These are phyloP conservation scores for Amorpha juglandis DNA, from an alignment of 2,888 invertebrate species.

Conservation along the genomic window DNA sequence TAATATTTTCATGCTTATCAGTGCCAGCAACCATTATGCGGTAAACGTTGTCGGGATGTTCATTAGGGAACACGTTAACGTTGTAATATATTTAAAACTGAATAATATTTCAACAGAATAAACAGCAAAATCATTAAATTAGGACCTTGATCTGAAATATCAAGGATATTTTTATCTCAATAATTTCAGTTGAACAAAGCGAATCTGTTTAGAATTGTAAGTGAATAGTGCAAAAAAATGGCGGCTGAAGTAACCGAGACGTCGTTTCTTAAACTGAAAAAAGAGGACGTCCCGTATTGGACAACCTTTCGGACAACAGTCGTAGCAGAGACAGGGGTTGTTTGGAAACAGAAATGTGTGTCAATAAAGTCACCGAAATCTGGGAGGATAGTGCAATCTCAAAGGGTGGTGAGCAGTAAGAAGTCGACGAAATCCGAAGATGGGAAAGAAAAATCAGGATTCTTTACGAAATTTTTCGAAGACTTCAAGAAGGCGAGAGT, in stretches of 20 bases:
- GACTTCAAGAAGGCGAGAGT: constrained; percentile 68
- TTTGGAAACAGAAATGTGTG: constrained; percentile 68
- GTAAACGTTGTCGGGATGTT: neutral
- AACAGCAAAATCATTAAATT: no score
- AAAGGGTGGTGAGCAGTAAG: constrained; percentile 13
- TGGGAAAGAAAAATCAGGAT: constrained; percentile 43
- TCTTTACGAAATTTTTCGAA: constrained; percentile 63
- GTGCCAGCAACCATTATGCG: neutral
- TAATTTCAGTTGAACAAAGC: neutral
- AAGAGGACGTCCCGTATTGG: constrained; percentile 60
- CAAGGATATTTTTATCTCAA: constrained; percentile 3
- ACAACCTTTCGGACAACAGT: constrained; percentile 52
- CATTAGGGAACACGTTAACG: neutral
- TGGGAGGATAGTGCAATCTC: constrained; percentile 51
- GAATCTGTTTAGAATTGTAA: constrained; percentile 15
- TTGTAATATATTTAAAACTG: neutral
- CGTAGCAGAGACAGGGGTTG: constrained; percentile 50
- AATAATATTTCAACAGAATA: neutral
- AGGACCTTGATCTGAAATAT: neutral
- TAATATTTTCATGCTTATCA: neutral
- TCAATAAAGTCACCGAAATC: constrained; percentile 71
- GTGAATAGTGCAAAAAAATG: constrained; percentile 50
- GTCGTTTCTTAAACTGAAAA: constrained; percentile 55
- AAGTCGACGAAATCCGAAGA: constrained; percentile 35
- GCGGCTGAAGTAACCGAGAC: constrained; percentile 61